Base-by-base conservation (phyloP, 2,797 vertebrate species). In the Xenops minutus region DNA sequence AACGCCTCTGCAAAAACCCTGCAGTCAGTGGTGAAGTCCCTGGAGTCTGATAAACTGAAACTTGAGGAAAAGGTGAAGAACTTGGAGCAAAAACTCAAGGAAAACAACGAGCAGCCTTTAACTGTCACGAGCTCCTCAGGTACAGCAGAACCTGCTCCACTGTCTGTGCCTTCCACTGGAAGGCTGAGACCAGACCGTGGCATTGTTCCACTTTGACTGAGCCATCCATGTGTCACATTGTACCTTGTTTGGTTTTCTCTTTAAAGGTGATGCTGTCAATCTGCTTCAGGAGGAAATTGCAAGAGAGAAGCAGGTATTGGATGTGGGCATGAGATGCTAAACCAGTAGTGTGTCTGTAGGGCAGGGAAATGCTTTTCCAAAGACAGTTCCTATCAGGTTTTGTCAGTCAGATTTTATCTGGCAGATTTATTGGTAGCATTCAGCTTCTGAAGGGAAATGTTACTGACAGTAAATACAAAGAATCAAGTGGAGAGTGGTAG, bases 1-100 rank as follows among this genome's bases (percentile, higher is more conserved):
- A 99, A 98, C 10, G 98, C 98, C 26, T 95, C 98, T 90, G 98
- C 99, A 66, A 99, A 99, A 98, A 98, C 98, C 14, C 97, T 99
- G 97, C 99, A 99, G 93, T 97, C 98, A 0, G 98, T 99, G 10
- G 99, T 99, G 92, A 98, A 99, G 96, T 98, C 98, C 7, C 86
- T 99, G 93, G 98, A 99, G 97, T 98, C 97, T 30, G 99, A 99
- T 94, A 99, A 99, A 92, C 96, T 98, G 90, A 98, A 99, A 96
- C 98, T 99, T 32, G 98, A 99, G 97, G 97, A 98, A 49, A 98
- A 98, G 37, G 99, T 99, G 61, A 98, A 98, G 93, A 98, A 97
- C 85, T 95, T 99, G 83, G 99, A 99, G 97, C 98, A 98, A 92
- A 99, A 98, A 95, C 99, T 99, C 80, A 97, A 97, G 92, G 98